Evolutionary conservation across 2,888 invertebrate species (phyloP), one percentile per base, ranked within the genome.

Genomic region (Hydriomena furcata): DNA sequence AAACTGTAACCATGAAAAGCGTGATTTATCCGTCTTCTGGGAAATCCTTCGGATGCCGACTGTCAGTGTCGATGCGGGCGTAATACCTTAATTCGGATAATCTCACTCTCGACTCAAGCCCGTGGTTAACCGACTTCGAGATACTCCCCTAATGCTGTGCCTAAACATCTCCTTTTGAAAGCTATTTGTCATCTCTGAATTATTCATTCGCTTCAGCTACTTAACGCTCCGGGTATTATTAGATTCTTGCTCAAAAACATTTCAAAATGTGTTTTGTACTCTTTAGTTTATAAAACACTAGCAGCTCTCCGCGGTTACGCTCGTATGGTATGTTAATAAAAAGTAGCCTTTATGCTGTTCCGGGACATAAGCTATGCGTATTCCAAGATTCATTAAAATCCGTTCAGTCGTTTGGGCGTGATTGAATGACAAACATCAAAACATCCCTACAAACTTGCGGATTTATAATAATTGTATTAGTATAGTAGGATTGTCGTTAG

Each of bases 31-130:
- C 68, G 68, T 67, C 86, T 76, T 81, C 60, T 63, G 87, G 86
- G 88, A 86, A 86, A 87, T 86, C 78, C 74, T 73, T 61, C 63
- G 69, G 73, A 68, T 65, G 69, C 61, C 69, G 67, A 60, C 65
- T 71, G 66, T 63, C 72, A 67, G 66, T 66, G 73, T 64, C 76
- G 80, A 80, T 80, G 79, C 79, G 79, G 82, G 70, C 68, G 76
- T 82, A 78, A 84, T 82, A 77, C 80, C 81, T 82, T 83, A 82
- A 84, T 83, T 82, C 82, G 73, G 74, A 78, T 84, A 83, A 85
- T 86, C 84, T 81, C 70, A 71, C 75, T 76, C 76, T 76, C 72
- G 68, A 67, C 65, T 71, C 59, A 71, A 72, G 72, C 67, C 64
- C 72, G 68, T 65, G 75, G 76, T 47, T 76, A 65, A 67, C 66